Percentiles rank a stretch among this genome's conserved stretches.
Evolutionary conservation across 2,888 invertebrate species (phyloP).

Genomic region (Polymixis flavicincta): DNA sequence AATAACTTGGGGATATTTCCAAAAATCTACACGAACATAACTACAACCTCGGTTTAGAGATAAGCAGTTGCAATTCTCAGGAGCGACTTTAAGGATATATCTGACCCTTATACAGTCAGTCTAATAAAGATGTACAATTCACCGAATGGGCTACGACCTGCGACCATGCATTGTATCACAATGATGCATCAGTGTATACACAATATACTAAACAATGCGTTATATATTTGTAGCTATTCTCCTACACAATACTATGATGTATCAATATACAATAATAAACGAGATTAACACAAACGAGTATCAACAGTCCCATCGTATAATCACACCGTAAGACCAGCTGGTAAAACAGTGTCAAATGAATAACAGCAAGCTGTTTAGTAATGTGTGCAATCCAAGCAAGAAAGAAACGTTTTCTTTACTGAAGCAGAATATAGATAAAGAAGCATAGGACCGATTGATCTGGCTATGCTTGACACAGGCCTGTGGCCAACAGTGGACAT

Average conservation of each 20-base stretch:
- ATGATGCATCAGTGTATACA: background rate
- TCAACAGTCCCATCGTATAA: background rate
- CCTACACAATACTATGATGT: slow-evolving; percentile 20
- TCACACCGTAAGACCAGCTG: background rate
- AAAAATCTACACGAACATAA: background rate
- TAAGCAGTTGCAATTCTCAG: background rate
- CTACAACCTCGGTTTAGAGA: background rate
- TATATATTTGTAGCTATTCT: background rate
- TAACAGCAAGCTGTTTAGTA: background rate
- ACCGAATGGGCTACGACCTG: background rate
- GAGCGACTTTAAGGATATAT: background rate
- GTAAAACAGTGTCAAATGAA: background rate
- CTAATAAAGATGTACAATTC: background rate
- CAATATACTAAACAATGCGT: background rate
- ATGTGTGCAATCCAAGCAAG: background rate
- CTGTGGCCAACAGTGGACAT: background rate
- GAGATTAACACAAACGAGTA: slow-evolving; percentile 23
- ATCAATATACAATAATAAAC: slow-evolving; percentile 18
- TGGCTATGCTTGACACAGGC: background rate
- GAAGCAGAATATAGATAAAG: background rate
- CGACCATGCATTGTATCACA: background rate
- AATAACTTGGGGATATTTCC: background rate
- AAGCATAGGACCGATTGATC: background rate
- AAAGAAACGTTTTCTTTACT: background rate
- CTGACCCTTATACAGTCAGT: background rate